phyloP scores from a whole-genome alignment of 2,888 invertebrate species.

The Fragum sueziense region DNA sequence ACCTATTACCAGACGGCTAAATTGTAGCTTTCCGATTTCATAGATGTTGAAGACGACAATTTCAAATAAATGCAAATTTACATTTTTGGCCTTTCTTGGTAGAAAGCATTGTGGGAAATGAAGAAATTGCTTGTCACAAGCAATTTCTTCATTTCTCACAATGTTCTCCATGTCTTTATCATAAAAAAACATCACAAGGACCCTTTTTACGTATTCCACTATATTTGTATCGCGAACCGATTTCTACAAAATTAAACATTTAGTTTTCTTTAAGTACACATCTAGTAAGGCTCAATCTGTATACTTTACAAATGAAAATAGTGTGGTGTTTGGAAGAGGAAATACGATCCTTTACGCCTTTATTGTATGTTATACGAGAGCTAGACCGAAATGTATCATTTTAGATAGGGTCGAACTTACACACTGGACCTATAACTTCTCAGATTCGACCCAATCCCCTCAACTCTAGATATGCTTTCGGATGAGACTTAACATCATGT shows the following conservation, averaged over 20 bases:
- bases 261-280: slow-evolving; percentile 37
- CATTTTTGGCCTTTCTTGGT: no score
- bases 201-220: no score
- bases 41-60: no score
- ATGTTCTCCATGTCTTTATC: background rate
- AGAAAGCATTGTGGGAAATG: background rate
- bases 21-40: background rate
- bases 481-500: no score
- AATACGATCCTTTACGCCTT: slow-evolving; percentile 23
- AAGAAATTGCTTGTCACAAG: background rate
- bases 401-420: no score
- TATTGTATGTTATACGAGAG: no score
- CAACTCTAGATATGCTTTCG: no score
- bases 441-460: no score
- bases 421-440: no score
- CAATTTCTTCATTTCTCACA: background rate
- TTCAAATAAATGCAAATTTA: no score
- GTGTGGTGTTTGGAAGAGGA: slow-evolving; percentile 49
- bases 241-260: slow-evolving; percentile 26
- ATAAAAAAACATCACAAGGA: no score
- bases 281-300: slow-evolving; percentile 42
- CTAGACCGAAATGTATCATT: no score
- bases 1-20: background rate
- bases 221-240: background rate
- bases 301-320: slow-evolving; percentile 35